Evolutionary conservation across 2,113 vertebrate species (phyloP), one percentile per base, ranked within the genome.

Genomic region (Rostratula benghalensis): DNA sequence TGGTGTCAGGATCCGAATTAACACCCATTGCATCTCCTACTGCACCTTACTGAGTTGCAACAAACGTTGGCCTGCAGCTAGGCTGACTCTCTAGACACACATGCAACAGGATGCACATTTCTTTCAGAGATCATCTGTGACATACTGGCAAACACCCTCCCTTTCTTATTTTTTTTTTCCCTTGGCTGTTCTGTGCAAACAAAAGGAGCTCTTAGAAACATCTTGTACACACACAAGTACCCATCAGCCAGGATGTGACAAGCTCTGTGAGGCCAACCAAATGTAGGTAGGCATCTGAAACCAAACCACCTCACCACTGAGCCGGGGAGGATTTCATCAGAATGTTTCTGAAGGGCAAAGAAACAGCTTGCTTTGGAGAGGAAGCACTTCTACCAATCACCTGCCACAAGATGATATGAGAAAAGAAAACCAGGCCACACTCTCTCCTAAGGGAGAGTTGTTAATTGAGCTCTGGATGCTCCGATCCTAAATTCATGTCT

Each of bases 371-470:
- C 51, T 68, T 78, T 75, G 74, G 68, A 92, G 71, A 87, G 56
- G 41, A 96, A 30, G 45, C 41, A 86, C 13, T 91, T 82, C 81
- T 88, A 79, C 73, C 85, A 78, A 64, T 88, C 71, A 93, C 61
- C 80, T 92, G 65, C 51, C 61, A 79, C 3, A 4, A 96, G 65
- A 91, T 4, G 16, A 81, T 69, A 86, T 2, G 50, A 82, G 87
- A 89, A 89, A 87, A 92, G 83, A 71, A 96, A 97, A 96, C 70
- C 89, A 93, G 83, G 83, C 65, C 90, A 86, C 46, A 22, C 18
- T 87, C 30, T 69, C 59, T 94, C 86, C 83, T 92, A 50, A 85
- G 91, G 91, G 87, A 90, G 77, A 88, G 22, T 27, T 95, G 74
- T 56, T 95, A 97, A 97, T 84, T 93, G 93, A 96, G 83, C 68